Conservation (phyloP, 2,113 vertebrate genomes). For the Osmerus eperlanus region DNA sequence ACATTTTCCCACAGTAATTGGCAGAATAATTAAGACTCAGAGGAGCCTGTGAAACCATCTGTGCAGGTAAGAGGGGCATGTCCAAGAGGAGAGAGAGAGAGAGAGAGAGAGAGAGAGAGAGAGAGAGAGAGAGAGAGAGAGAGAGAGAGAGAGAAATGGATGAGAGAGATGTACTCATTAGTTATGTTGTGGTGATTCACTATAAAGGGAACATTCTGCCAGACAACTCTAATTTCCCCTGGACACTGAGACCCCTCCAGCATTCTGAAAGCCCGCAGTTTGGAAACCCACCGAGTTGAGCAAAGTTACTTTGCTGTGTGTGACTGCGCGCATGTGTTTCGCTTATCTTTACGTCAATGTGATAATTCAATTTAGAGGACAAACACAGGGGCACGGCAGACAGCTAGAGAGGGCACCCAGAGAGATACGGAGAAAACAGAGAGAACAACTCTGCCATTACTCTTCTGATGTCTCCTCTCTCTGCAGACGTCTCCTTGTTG, state of each 20-base stretch:
- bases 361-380: constrained; percentile 53
- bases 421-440: constrained; percentile 24
- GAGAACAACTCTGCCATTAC: constrained; percentile 28
- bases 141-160: neutral
- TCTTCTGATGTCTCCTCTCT: constrained; percentile 18
- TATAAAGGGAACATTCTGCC: constrained; percentile 37
- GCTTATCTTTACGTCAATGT: constrained; percentile 36
- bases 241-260: constrained; percentile 18
- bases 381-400: constrained; percentile 35
- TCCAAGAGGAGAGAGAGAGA: constrained; percentile 35
- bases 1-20: constrained; percentile 74
- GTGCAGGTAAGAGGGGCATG: constrained; percentile 61
- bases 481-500: constrained; percentile 36
- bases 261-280: neutral
- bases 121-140: constrained; percentile 4
- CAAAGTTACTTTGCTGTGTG: constrained; percentile 20
- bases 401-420: constrained; percentile 10
- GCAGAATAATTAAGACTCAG: constrained; percentile 74
- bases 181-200: constrained; percentile 32
- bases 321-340: neutral
- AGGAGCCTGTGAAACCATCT: constrained; percentile 72
- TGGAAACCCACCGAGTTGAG: constrained; percentile 6
- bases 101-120: constrained; percentile 12
- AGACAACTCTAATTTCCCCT: constrained; percentile 35
- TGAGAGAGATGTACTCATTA: constrained; percentile 46